Conservation (phyloP, 2,797 vertebrate species). For the Clarias platycephalus region DNA sequence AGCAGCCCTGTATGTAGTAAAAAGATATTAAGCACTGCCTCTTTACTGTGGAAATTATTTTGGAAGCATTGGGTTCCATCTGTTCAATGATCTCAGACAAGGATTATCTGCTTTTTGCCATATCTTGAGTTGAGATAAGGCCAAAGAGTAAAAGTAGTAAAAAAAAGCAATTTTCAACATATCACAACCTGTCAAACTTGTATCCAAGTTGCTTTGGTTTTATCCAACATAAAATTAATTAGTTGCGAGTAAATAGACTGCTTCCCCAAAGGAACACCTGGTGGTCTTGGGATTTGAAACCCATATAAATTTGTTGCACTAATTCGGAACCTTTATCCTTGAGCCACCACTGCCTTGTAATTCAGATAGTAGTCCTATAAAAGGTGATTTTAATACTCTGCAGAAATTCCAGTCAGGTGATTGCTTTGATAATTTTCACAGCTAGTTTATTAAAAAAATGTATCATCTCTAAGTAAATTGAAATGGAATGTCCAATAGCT, state of each 20-base stretch:
- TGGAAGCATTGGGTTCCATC: slow-evolving; percentile 59
- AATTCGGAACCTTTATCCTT: neutral
- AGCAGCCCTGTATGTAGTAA: slow-evolving; percentile 56
- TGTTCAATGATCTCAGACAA: slow-evolving; percentile 68
- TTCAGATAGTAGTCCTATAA: neutral
- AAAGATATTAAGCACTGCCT: slow-evolving; percentile 63
- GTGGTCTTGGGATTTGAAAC: neutral
- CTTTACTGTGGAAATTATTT: slow-evolving; percentile 66
- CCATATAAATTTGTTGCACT: neutral
- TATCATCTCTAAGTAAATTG: neutral
- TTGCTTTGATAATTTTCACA: neutral
- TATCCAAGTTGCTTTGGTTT: neutral
- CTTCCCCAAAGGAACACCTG: neutral
- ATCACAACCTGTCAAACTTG: neutral
- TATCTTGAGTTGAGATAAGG: slow-evolving; percentile 59
- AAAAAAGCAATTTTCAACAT: neutral
- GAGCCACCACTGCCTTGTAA: neutral
- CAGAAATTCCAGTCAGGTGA: neutral
- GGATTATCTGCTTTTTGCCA: slow-evolving; percentile 61
- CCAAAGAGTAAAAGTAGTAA: neutral
- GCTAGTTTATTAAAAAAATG: neutral
- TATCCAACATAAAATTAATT: neutral
- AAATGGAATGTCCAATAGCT: neutral
- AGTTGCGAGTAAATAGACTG: slow-evolving; percentile 28
- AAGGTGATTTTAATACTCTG: neutral